Evolutionary conservation across 2,797 vertebrate genomes (phyloP), one percentile per base, ranked within the genome.

Genomic region (Sebastes itinus): DNA sequence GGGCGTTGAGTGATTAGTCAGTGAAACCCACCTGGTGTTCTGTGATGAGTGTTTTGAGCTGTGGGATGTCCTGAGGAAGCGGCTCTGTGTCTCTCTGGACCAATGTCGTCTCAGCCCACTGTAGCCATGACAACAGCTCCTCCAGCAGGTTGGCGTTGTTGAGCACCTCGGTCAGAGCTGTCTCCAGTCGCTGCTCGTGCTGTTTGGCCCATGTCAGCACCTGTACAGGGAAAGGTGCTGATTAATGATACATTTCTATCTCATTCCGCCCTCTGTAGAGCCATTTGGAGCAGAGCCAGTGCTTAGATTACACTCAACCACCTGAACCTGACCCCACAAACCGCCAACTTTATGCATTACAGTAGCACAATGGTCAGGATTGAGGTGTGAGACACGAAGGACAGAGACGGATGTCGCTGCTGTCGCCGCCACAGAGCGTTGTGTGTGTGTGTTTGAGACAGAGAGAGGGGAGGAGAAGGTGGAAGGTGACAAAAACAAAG

Each of bases 171-270:
- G 96, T 96, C 8, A 99, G 96, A 0, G 99, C 98, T 0, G 96
- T 90, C 88, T 99, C 98, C 69, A 99, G 94, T 0, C 99, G 96
- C 90, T 99, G 98, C 92, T 99, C 98, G 64, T 99, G 99, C 93
- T 99, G 99, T 86, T 98, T 99, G 0, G 98, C 97, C 99, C 98
- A 99, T 0, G 98, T 98, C 83, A 99, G 94, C 80, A 99, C 99
- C 96, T 96, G 88, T 3, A 77, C 32, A 61, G 68, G 12, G 2
- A 59, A 22, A 78, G 32, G 10, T 1, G 3, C 3, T 2, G 7
- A 66, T 80, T 27, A 42, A 54, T 18, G 18, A 1, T 10, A 60
- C 1, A 23, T 52, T 10, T 75, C 18, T n/a, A 20, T 49, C 30
- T 65, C 3, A 1, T 42, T 42, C 38, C 38, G n/a, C n/a, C n/a